phyloP scores from a whole-genome alignment of 2,797 vertebrate species.

The Galagoides demidoff region DNA sequence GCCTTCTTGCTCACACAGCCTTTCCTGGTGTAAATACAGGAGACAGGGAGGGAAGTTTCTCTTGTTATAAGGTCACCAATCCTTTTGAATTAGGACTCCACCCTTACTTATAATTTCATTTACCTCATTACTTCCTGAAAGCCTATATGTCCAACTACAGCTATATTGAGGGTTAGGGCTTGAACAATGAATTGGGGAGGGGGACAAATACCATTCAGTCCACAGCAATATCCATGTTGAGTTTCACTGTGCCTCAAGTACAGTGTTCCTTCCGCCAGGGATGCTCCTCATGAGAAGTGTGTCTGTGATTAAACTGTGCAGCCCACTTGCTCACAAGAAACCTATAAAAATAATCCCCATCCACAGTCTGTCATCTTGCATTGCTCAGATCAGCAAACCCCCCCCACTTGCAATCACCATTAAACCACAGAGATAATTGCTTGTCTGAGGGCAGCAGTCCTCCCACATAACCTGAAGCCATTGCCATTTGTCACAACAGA shows the following conservation, averaged over 20 bases:
- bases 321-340: constrained; percentile 59
- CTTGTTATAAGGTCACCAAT: background rate
- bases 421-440: constrained; percentile 52
- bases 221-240: background rate
- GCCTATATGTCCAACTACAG: background rate
- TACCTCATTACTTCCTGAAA: constrained; percentile 11
- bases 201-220: background rate
- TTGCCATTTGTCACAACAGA: constrained; percentile 64
- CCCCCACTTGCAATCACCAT: background rate
- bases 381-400: background rate
- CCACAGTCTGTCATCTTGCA: constrained; percentile 19
- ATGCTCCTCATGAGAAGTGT: background rate
- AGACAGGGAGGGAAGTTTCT: background rate
- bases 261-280: background rate
- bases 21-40: background rate
- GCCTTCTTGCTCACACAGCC: background rate
- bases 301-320: constrained; percentile 31
- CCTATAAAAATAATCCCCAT: constrained; percentile 48
- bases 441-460: background rate
- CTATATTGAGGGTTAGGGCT: background rate
- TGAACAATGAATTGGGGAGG: background rate
- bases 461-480: constrained; percentile 71
- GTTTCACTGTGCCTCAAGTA: background rate
- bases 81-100: background rate
- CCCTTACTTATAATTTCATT: background rate